A percentile compares a stretch with the other conserved stretches of the same genome.
Evolutionary conservation across 2,888 invertebrate species (phyloP).

Genomic region (Cheilosia vernalis): DNA sequence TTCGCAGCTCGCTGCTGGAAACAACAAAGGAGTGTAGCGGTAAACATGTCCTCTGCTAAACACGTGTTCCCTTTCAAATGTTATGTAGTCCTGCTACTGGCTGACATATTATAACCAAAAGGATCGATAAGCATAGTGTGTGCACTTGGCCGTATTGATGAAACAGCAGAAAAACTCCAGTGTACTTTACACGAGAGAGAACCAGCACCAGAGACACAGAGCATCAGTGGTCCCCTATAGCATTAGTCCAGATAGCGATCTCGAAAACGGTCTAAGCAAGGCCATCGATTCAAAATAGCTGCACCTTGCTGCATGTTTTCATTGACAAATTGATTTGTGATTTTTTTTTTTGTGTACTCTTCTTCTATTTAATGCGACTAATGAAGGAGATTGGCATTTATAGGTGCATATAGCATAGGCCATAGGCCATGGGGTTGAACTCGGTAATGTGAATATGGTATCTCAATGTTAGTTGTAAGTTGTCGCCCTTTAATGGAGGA

Average conservation of each 20-base stretch:
- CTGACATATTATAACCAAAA: conserved; percentile 43
- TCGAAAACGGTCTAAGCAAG: conserved; percentile 57
- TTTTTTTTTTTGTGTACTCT: conserved; percentile 6
- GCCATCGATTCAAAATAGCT: conserved; percentile 59
- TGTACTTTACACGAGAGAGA: conserved; percentile 47
- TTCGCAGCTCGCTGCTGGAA: conserved; percentile 19
- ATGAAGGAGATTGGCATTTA: conserved; percentile 62
- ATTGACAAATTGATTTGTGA: conserved; percentile 73
- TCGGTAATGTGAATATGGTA: conserved; percentile 20
- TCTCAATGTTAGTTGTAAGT: conserved; percentile 48
- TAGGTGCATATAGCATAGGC: conserved; percentile 27
- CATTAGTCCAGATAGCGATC: conserved; percentile 68
- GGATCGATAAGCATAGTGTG: conserved; percentile 62
- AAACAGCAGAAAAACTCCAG: conserved; percentile 70
- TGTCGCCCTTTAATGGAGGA: conserved; percentile 70
- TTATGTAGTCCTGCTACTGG: conserved; percentile 25
- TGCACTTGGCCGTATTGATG: conserved; percentile 72
- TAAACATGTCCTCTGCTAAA: conserved; percentile 55
- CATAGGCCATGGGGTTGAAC: conserved; percentile 34
- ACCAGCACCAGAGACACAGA: conserved; percentile 8
- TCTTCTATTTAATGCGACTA: conserved; percentile 67
- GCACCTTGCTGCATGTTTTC: conserved; percentile 72
- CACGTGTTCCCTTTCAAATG: conserved; percentile 65
- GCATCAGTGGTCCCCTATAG: conserved; percentile 47
- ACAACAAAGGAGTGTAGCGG: conserved; percentile 59